Base-by-base conservation (phyloP, 2,113 vertebrate genomes). In the Zapus hudsonius region DNA sequence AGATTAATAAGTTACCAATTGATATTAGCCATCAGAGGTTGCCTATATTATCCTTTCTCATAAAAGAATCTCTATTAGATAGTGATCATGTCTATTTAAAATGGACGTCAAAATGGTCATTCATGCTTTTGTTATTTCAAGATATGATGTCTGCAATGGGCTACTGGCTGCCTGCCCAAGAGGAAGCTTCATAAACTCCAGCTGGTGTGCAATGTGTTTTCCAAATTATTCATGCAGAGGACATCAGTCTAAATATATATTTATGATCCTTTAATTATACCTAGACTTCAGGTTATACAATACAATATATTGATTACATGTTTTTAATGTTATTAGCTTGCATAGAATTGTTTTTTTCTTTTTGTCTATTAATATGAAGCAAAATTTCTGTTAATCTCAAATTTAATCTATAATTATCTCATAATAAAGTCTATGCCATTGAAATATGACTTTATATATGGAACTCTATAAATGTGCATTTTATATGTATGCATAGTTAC, bases 31-130 rank as follows among this genome's bases (percentile, higher is more conserved):
- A 52, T 52, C 11, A 52, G 11, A 27, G 25, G 0, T 64, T 92
- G 3, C 61, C 10, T 63, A 15, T n/a, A n/a, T 85, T 31, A 84
- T 95, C 20, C 73, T 84, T 33, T 44, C 61, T 20, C 55, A 79
- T 95, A 86, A 89, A 94, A 82, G 17, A 95, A 64, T 16, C 52
- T 20, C 38, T 87, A 52, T 83, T 80, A 64, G 20, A 36, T 87
- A 92, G 10, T 78, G 87, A 38, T 81, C 72, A 88, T 5, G 1
- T 82, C n/a, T 95, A 86, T 96, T 96, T 94, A 67, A 97, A 76
- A 89, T 76, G 97, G 95, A 96, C 72, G 89, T 96, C 97, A 94
- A 98, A 97, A 96, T 90, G 73, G 52, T 93, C 95, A 95, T 95
- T 97, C 73, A 97, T 0, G 1, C 38, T 96, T 98, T 96, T 97